Conservation (phyloP, 2,113 vertebrate species). For the Engystomops pustulosus region DNA sequence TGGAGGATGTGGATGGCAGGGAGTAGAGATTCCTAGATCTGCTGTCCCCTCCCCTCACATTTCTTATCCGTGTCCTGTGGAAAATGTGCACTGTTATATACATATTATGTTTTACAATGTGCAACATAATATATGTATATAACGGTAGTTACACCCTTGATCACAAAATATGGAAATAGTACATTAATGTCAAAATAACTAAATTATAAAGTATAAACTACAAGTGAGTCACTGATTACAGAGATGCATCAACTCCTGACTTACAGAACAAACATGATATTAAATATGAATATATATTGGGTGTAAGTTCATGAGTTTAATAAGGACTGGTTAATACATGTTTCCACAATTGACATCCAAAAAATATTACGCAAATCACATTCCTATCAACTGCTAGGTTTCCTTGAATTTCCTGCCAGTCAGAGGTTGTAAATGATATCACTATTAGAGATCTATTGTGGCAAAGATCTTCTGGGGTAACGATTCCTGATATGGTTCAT, state of each 20-base stretch:
- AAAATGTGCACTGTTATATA: too few species aligned
- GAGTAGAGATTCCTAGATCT: too few species aligned
- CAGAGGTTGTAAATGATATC: background rate
- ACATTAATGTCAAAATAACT: background rate
- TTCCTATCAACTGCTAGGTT: background rate
- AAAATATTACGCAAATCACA: background rate
- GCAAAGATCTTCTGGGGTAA: background rate
- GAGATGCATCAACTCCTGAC: background rate
- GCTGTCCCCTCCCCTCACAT: too few species aligned
- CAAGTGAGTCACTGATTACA: background rate
- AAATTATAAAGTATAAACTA: background rate
- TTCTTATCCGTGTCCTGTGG: too few species aligned
- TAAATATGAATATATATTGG: background rate
- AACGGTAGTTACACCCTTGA: too few species aligned
- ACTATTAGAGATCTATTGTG: background rate
- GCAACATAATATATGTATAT: too few species aligned
- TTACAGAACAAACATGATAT: background rate
- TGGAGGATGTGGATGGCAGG: too few species aligned
- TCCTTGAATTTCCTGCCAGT: constrained; percentile 7
- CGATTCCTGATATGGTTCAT: background rate
- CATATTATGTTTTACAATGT: too few species aligned
- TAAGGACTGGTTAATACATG: background rate
- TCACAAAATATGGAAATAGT: too few species aligned
- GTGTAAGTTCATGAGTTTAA: background rate
- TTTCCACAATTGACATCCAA: background rate